Evolutionary conservation across 2,888 invertebrate species (phyloP), one percentile per base, ranked within the genome.

Genomic region (Molanna angustata): DNA sequence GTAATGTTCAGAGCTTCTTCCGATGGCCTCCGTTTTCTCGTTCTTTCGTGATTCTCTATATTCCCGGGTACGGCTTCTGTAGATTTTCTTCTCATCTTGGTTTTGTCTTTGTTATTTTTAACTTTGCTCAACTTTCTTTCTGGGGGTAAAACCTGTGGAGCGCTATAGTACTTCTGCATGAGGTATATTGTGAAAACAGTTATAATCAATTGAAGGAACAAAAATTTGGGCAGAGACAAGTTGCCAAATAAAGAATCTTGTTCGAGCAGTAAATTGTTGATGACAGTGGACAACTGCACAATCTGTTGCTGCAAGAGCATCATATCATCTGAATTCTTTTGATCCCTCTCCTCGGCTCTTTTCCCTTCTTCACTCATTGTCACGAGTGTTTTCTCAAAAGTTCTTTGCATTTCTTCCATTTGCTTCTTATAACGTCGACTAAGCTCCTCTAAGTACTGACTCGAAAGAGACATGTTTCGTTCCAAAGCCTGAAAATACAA

Each of bases 341-440:
- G 82, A 67, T 93, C 93, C n/a, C 88, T 74, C 61, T 88, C 87
- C 61, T 81, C 81, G 58, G 82, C 81, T 60, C 80, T 83, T 42
- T 79, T 76, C 45, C 83, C 80, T 64, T 90, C 88, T 60, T 89
- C 89, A 52, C 80, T 80, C 74, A 88, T 80, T 43, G 85, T 81
- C 18, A 79, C 75, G 22, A 91, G 79, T 0, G 90, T 89, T 63
- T 88, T 88, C 61, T 90, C 88, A 62, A 93, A 80, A 2, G 89
- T 83, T 61, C 84, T 81, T 69, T 94, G 93, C 83, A 95, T 87
- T 65, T 96, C 96, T 70, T 97, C 96, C 44, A 95, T 94, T 74
- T 97, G 96, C 63, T 91, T 93, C 68, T 94, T 94, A 73, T 97
- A 98, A 13, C 95, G 82, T 50, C 90, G 84, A 71, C 96, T 96